Base-by-base conservation (phyloP, 2,797 vertebrate genomes). In the Adrianichthys oophorus region DNA sequence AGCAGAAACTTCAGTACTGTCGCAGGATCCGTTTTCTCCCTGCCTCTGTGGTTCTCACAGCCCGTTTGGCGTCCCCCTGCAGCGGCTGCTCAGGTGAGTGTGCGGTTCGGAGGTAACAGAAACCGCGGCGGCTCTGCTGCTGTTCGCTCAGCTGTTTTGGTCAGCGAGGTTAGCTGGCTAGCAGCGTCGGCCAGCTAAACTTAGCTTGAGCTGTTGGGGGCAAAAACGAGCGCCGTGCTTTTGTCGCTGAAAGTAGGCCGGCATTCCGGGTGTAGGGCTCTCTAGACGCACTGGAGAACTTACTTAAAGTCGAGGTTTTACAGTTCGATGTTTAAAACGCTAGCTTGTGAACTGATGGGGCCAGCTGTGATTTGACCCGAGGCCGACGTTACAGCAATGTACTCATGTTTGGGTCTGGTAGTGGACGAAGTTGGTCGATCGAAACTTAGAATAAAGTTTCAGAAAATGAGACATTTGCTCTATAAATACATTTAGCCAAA, bases 91-190 rank as follows among this genome's bases (percentile, higher is more conserved):
- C 23, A 8, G 15, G 87, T 82, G 73, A 74, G 80, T 78, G 15
- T n/a, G 40, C 29, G 4, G 51, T 50, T n/a, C 2, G 41, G 19
- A 1, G 14, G 53, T 13, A 5, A 0, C 2, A 40, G 23, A 47
- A 43, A 1, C 7, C 37, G 0, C 14, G 1, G 55, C 12, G n/a
- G 1, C 41, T 21, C 52, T 47, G 44, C 66, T 45, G 59, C 43
- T 64, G 76, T 68, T 56, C 16, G 48, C 55, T 76, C 85, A 87
- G 87, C 85, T 89, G 87, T 87, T 85, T 57, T 37, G 77, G 67
- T 74, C 68, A 66, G 67, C 55, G 41, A 45, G 56, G 74, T 70
- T 87, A 86, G 84, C 86, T 4, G 75, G 76, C 76, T 86, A 84
- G 62, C 76, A 54, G 68, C 69, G 48, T 0, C 64, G 29, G 47